Percentiles rank a stretch among this genome's conserved stretches.
Evolutionary conservation across 2,113 vertebrate species (phyloP).

Genomic region (Panthera tigris): DNA sequence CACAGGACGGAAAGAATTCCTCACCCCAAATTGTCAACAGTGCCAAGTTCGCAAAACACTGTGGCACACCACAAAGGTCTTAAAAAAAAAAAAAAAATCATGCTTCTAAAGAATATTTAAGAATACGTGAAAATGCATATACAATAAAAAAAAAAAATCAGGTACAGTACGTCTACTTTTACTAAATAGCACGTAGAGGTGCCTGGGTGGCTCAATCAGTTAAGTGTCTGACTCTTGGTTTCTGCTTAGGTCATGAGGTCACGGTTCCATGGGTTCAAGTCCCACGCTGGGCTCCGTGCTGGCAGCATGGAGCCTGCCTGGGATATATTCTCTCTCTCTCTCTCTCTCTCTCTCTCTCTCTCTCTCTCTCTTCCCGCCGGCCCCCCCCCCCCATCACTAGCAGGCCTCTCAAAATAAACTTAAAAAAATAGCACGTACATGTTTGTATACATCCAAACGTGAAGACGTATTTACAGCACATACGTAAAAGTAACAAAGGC

Average conservation of each 20-base stretch:
- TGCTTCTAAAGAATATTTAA: neutral
- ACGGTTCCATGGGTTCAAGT: too few relatives aligned
- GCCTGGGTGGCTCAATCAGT: too few relatives aligned
- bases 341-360: too few relatives aligned
- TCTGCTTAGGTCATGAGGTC: too few relatives aligned
- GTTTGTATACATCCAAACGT: neutral
- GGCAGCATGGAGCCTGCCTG: too few relatives aligned
- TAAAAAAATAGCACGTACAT: too few relatives aligned
- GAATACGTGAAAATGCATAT: neutral
- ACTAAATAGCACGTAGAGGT: neutral
- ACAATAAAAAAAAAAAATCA: neutral
- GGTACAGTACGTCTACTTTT: neutral
- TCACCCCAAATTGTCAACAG: fast-evolving
- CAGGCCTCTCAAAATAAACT: too few relatives aligned
- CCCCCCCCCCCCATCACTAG: too few relatives aligned
- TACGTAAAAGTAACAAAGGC: neutral
- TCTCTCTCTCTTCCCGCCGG: too few relatives aligned
- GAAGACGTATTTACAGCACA: fast-evolving
- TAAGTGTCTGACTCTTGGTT: too few relatives aligned
- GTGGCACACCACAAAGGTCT: neutral
- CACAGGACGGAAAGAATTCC: neutral
- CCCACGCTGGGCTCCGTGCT: too few relatives aligned
- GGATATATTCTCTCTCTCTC: too few relatives aligned
- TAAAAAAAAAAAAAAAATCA: neutral
- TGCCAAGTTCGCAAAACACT: neutral